phyloP scores from a whole-genome alignment of 2,797 vertebrate genomes.

The Sebastiscus albofasciatus region DNA sequence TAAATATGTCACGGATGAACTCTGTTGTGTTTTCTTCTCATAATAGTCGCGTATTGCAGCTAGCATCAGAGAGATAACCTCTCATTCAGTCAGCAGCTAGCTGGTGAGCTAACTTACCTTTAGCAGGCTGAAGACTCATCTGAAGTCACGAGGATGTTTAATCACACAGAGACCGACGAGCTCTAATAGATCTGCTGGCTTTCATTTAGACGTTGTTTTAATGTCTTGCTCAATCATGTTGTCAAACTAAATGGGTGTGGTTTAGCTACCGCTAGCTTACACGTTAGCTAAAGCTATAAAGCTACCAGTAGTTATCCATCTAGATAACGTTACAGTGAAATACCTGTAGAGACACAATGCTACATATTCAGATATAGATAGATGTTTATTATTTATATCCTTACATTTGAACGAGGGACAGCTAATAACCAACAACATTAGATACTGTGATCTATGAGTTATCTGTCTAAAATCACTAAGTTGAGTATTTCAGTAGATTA shows the following conservation, averaged over 20 bases:
- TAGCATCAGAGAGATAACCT: not conserved
- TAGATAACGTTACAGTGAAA: not conserved
- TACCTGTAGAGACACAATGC: not conserved
- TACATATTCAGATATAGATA: too few relatives aligned
- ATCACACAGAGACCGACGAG: rapidly evolving
- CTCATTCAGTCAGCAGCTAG: conserved; percentile 35
- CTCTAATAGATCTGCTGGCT: rapidly evolving
- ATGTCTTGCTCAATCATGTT: not conserved
- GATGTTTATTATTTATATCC: too few relatives aligned
- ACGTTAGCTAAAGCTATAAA: conserved; percentile 19
- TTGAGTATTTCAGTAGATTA: too few relatives aligned
- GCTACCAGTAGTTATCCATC: not conserved
- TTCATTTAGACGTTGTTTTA: not conserved
- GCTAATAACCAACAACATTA: not conserved
- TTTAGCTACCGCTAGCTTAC: not conserved
- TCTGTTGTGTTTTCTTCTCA: not conserved
- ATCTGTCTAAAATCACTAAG: too few relatives aligned
- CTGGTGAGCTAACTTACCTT: not conserved
- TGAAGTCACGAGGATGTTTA: not conserved
- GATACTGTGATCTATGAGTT: too few relatives aligned
- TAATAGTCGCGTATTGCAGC: not conserved
- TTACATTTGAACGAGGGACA: not conserved
- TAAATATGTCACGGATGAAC: conserved; percentile 41
- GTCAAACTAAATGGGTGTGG: conserved; percentile 45
- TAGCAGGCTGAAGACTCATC: not conserved